Evolutionary conservation across 1,140 invertebrate species (phyloP).

Genomic region (Procambarus clarkii): DNA sequence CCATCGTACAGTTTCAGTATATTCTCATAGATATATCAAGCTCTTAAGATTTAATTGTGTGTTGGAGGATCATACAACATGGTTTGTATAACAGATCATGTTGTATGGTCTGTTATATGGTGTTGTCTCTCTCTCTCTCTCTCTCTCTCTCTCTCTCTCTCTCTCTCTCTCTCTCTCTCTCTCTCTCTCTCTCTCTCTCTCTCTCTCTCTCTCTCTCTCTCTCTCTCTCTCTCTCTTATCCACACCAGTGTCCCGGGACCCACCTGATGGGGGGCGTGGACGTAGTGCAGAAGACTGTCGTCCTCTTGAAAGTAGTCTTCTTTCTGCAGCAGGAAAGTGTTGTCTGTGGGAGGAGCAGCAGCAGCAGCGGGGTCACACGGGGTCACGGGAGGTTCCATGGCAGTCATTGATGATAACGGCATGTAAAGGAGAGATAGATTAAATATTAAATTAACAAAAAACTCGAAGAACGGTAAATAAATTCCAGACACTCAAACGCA

Average conservation of each 20-base stretch:
- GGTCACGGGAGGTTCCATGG: too few species aligned
- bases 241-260: background rate
- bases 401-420: too few species aligned
- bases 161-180: background rate
- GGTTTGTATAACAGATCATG: too few species aligned
- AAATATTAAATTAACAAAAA: too few species aligned
- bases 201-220: background rate
- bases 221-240: background rate
- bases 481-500: slow-evolving; percentile 42
- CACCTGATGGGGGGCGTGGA: slow-evolving; percentile 50
- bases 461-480: background rate
- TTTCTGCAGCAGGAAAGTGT: slow-evolving; percentile 65
- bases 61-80: too few species aligned
- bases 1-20: too few species aligned
- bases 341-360: slow-evolving; percentile 27
- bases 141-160: background rate
- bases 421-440: too few species aligned
- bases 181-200: background rate
- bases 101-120: too few species aligned
- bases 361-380: background rate
- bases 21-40: too few species aligned
- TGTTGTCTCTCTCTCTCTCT: background rate
- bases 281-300: slow-evolving; percentile 53
- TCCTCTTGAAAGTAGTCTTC: slow-evolving; percentile 58
- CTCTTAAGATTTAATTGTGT: too few species aligned